Conservation (phyloP, 2,888 invertebrate genomes). For the Lasioglossum morio region DNA sequence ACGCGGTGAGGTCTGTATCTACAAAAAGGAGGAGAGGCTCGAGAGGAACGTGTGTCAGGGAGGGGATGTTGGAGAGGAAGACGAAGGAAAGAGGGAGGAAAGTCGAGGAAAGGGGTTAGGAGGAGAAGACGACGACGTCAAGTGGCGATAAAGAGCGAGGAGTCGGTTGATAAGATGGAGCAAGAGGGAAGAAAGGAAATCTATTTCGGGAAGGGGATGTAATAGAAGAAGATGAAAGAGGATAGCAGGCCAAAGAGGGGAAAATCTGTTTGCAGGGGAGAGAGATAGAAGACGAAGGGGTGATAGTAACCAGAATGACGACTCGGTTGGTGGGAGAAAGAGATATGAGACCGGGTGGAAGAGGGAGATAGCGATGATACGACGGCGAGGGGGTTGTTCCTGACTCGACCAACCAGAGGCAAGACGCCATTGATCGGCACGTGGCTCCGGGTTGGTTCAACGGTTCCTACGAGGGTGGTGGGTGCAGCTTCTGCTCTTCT, state of each 20-base stretch:
- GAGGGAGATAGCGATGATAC: slow-evolving; percentile 51
- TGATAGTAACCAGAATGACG: slow-evolving; percentile 71
- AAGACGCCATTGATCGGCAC: slow-evolving; percentile 85
- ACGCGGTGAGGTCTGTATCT: slow-evolving; percentile 48
- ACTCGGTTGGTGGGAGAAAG: background rate
- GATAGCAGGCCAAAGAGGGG: slow-evolving; percentile 58
- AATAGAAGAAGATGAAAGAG: slow-evolving; percentile 23
- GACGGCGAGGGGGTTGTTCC: slow-evolving; percentile 78
- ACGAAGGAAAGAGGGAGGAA: background rate
- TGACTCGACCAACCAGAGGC: slow-evolving; percentile 81
- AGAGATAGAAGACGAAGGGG: slow-evolving; percentile 36
- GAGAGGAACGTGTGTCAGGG: slow-evolving; percentile 1
- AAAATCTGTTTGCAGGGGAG: slow-evolving; percentile 28
- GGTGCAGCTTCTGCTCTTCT: slow-evolving; percentile 57
- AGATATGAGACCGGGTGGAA: background rate
- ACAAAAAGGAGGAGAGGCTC: slow-evolving; percentile 63
- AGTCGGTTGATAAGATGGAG: background rate
- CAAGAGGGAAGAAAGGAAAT: slow-evolving; percentile 5
- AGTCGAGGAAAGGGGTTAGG: too few relatives aligned
- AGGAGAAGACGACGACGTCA: background rate
- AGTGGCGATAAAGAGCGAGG: slow-evolving; percentile 10
- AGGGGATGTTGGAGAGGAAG: background rate
- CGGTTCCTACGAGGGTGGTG: slow-evolving; percentile 66
- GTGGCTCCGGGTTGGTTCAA: slow-evolving; percentile 81
- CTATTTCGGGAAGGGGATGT: slow-evolving; percentile 2